Percentiles rank a stretch among this genome's conserved stretches.
Conservation (phyloP, 2,113 vertebrate species). For the Asarcornis scutulata region DNA sequence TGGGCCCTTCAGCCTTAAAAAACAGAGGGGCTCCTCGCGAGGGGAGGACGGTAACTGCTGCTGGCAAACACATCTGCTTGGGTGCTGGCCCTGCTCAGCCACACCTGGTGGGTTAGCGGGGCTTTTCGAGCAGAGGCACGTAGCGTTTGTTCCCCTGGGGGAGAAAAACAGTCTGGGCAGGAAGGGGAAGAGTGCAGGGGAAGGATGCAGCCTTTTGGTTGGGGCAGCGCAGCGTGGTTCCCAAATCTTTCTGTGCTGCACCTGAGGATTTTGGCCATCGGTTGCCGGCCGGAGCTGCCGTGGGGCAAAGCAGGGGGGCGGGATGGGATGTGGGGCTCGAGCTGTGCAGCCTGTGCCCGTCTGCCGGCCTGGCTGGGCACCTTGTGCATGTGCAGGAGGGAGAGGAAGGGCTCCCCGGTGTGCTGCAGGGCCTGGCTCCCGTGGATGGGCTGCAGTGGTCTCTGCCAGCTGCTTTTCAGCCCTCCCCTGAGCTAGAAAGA, state of each 20-base stretch:
- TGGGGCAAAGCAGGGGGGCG: not conserved
- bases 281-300: not conserved
- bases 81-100: not conserved
- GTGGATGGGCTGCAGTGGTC: not conserved
- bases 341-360: not conserved
- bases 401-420: not conserved
- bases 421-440: not conserved
- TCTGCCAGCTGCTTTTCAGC: not conserved
- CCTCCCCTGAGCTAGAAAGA: not conserved
- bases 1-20: slow-evolving; percentile 13
- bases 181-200: slow-evolving; percentile 38
- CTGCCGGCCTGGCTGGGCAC: not conserved
- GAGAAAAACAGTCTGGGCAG: slow-evolving; percentile 1
- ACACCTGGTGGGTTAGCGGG: not conserved
- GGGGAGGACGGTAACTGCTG: not conserved
- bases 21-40: not conserved
- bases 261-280: not conserved
- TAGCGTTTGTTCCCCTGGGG: not conserved
- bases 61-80: not conserved
- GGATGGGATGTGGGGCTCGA: rapidly evolving
- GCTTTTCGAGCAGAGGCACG: not conserved
- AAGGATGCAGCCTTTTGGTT: slow-evolving; percentile 25
- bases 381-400: not conserved
- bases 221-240: not conserved
- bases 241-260: slow-evolving; percentile 13